Evolutionary conservation across 2,888 invertebrate species (phyloP).

Genomic region (Steinernema scapterisci): DNA sequence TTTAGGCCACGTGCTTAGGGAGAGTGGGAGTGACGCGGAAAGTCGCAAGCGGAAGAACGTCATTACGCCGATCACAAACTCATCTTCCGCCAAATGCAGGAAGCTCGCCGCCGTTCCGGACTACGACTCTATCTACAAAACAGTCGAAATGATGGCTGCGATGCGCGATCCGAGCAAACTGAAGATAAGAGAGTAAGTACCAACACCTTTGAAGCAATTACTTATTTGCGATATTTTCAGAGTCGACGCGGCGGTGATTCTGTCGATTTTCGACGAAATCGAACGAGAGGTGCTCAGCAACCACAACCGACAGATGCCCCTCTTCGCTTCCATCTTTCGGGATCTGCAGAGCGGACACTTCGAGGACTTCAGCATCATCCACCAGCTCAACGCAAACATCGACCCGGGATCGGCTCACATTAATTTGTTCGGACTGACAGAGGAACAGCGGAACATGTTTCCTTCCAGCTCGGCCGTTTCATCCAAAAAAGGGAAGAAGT

Average conservation of each 20-base stretch:
- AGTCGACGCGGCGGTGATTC: neutral
- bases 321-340: slow-evolving; percentile 1
- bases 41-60: neutral
- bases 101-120: neutral
- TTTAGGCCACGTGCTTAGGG: neutral
- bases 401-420: slow-evolving; percentile 20
- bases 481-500: no score
- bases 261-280: neutral
- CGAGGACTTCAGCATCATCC: slow-evolving; percentile 14
- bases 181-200: slow-evolving; percentile 6
- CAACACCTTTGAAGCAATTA: neutral
- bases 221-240: neutral
- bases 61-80: neutral
- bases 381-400: slow-evolving; percentile 13
- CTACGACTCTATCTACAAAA: neutral
- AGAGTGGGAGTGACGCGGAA: neutral
- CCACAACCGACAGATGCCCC: neutral
- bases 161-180: slow-evolving; percentile 4
- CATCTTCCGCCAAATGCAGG: neutral
- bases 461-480: neutral
- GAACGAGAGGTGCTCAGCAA: neutral
- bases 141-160: slow-evolving; percentile 18
- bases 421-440: slow-evolving; percentile 1
- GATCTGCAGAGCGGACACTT: slow-evolving; percentile 8
- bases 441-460: slow-evolving; percentile 11